phyloP scores from a whole-genome alignment of 2,888 invertebrate species.

The Hydraecia micacea region DNA sequence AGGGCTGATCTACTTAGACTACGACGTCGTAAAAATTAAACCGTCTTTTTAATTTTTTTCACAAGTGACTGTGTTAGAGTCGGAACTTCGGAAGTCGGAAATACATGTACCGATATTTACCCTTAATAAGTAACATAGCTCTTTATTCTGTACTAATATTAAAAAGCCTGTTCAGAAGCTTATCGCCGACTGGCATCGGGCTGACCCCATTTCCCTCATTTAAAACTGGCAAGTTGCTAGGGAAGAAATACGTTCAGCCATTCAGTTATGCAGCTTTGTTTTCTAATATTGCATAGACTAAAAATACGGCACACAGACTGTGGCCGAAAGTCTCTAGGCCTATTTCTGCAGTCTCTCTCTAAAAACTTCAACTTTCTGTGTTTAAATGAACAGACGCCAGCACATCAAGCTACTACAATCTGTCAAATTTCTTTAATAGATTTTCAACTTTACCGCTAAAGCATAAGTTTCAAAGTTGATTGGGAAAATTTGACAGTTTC shows the following conservation, averaged over 20 bases:
- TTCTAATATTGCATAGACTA: neutral
- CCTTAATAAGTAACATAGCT: neutral
- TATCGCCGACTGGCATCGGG: slow-evolving; percentile 19
- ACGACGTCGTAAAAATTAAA: neutral
- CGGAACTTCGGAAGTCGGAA: neutral
- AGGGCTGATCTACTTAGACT: neutral
- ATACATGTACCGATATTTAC: neutral
- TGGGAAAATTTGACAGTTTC: too few relatives aligned
- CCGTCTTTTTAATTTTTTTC: neutral
- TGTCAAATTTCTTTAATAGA: too few relatives aligned
- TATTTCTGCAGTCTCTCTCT: neutral
- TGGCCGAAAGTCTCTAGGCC: neutral
- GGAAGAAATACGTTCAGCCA: slow-evolving; percentile 9
- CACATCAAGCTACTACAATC: too few relatives aligned
- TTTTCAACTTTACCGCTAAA: too few relatives aligned
- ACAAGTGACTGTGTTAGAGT: neutral
- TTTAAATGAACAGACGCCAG: too few relatives aligned
- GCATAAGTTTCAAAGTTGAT: too few relatives aligned
- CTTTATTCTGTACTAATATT: neutral
- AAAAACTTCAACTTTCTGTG: neutral
- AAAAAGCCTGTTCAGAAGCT: neutral
- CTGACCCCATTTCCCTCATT: slow-evolving; percentile 34
- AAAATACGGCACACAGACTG: neutral
- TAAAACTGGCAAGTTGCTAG: slow-evolving; percentile 32
- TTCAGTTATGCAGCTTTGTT: neutral